Evolutionary conservation across 2,113 vertebrate species (phyloP).

Genomic region (Tauraco erythrolophus): DNA sequence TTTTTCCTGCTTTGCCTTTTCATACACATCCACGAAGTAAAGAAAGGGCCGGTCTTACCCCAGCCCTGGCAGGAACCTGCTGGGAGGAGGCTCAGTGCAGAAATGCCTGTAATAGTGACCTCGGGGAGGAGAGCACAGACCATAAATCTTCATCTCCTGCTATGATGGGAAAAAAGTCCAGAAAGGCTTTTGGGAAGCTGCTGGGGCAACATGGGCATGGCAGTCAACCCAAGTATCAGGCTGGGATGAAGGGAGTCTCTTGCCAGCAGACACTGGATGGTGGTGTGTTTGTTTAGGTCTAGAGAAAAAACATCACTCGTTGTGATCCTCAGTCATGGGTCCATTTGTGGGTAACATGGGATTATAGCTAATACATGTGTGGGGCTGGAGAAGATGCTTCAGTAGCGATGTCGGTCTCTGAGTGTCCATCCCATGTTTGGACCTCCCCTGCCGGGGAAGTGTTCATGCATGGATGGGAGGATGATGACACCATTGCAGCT

Average conservation of each 20-base stretch:
- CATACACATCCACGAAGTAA: background rate
- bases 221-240: background rate
- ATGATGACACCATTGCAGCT: accelerated
- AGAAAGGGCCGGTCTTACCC: background rate
- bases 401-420: background rate
- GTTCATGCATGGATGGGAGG: background rate
- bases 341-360: accelerated
- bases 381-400: background rate
- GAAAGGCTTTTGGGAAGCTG: background rate
- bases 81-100: background rate
- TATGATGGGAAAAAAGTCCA: background rate
- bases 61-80: background rate
- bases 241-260: background rate
- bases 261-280: background rate
- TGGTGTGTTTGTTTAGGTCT: background rate
- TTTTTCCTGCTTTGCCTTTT: constrained; percentile 13
- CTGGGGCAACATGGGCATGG: background rate
- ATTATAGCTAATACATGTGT: accelerated
- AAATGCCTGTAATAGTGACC: background rate
- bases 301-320: background rate
- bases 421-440: accelerated
- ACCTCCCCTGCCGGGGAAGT: accelerated
- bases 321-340: background rate
- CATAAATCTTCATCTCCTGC: background rate
- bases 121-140: background rate